A percentile compares a stretch with the other conserved stretches of the same genome.
Evolutionary conservation across 1,140 invertebrate genomes (phyloP).

Genomic region (Drosophila eugracilis): DNA sequence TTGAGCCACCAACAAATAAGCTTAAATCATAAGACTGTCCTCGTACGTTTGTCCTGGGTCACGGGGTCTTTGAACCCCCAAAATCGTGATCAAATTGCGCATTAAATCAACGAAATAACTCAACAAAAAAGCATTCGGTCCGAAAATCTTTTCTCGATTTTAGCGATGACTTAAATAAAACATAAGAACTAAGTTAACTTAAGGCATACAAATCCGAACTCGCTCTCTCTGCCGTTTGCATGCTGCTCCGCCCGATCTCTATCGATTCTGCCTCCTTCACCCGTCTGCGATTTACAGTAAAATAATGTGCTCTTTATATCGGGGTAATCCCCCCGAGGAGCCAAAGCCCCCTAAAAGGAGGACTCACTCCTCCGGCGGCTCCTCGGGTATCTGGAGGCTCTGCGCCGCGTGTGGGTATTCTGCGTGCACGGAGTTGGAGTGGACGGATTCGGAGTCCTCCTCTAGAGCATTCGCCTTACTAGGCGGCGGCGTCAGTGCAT

Average conservation of each 20-base stretch:
- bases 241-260: conserved; percentile 43
- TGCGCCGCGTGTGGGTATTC: conserved; percentile 78
- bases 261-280: conserved; percentile 18
- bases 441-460: conserved; percentile 67
- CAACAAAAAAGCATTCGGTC: conserved; percentile 46
- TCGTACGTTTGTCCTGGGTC: conserved; percentile 28
- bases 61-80: conserved; percentile 10
- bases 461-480: conserved; percentile 73
- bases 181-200: conserved; percentile 79
- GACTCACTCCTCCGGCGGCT: conserved; percentile 78
- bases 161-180: conserved; percentile 68
- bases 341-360: background rate
- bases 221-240: conserved; percentile 49
- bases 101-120: conserved; percentile 34
- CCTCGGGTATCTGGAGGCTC: conserved; percentile 78
- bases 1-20: conserved; percentile 65
- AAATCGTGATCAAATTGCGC: conserved; percentile 32
- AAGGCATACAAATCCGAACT: conserved; percentile 67
- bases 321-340: conserved; percentile 11
- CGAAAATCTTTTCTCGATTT: conserved; percentile 44
- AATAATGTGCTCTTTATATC: conserved; percentile 45
- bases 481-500: conserved; percentile 39
- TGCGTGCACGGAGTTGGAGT: conserved; percentile 81
- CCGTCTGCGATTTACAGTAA: conserved; percentile 49
- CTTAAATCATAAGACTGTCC: conserved; percentile 59